Percentiles rank a stretch among this genome's conserved stretches.
Evolutionary conservation across 2,797 vertebrate species (phyloP).

Genomic region (Spinus olivaceus): DNA sequence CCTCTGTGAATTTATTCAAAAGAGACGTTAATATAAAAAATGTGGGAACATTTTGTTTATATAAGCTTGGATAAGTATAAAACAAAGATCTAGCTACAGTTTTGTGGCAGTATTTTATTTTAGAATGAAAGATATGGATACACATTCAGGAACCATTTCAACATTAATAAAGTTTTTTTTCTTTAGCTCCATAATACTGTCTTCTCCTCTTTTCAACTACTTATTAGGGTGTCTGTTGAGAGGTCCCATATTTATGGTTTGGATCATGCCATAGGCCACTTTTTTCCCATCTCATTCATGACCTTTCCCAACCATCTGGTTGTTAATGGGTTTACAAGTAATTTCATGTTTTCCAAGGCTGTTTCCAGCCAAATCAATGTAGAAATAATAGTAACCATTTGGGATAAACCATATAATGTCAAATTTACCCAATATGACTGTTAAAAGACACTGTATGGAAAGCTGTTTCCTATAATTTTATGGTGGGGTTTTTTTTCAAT

Average conservation of each 20-base stretch:
- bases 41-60: not conserved
- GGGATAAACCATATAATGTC: not conserved
- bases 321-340: slow-evolving; percentile 14
- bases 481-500: not conserved
- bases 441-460: not conserved
- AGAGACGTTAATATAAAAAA: not conserved
- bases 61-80: slow-evolving; percentile 16
- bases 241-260: slow-evolving; percentile 21
- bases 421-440: not conserved
- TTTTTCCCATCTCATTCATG: not conserved
- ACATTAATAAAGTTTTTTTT: not conserved
- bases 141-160: not conserved
- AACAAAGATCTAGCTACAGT: not conserved
- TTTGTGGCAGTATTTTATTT: not conserved
- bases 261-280: not conserved
- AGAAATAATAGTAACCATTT: slow-evolving; percentile 35
- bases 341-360: slow-evolving; percentile 1
- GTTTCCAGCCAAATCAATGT: not conserved
- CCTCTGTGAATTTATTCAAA: not conserved
- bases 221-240: not conserved
- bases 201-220: not conserved
- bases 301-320: slow-evolving; percentile 14
- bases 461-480: not conserved
- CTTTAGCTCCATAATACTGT: not conserved
- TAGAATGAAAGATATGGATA: not conserved